Conservation (phyloP, 1,140 invertebrate genomes). For the Scaptomyza pallida region DNA sequence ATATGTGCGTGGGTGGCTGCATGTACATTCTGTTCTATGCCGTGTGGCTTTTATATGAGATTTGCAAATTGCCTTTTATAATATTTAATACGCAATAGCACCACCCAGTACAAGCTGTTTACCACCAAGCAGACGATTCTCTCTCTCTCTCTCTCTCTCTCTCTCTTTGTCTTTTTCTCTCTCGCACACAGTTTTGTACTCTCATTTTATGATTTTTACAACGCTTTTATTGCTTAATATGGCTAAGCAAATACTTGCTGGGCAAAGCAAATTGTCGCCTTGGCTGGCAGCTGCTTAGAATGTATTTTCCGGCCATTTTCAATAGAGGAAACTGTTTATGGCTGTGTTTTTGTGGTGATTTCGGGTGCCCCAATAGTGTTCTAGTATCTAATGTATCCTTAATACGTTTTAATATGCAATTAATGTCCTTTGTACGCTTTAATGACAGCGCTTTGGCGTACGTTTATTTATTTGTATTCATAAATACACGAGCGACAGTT, state of each 20-base stretch:
- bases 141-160: too few species aligned
- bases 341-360: conserved; percentile 9
- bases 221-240: conserved; percentile 73
- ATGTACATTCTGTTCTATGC: conserved; percentile 45
- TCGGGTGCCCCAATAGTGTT: conserved; percentile 31
- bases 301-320: conserved; percentile 28
- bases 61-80: conserved; percentile 76
- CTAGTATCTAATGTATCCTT: conserved; percentile 57
- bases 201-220: conserved; percentile 69
- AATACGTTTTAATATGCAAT: conserved; percentile 68
- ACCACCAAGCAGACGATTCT: too few species aligned
- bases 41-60: conserved; percentile 72
- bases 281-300: conserved; percentile 37
- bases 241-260: conserved; percentile 48
- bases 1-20: conserved; percentile 28
- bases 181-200: conserved; percentile 56
- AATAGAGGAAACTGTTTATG: conserved; percentile 57
- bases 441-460: conserved; percentile 42
- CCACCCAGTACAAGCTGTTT: not conserved
- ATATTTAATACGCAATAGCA: conserved; percentile 63
- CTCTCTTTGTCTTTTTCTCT: too few species aligned
- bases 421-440: conserved; percentile 54
- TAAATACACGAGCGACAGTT: conserved; percentile 43
- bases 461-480: conserved; percentile 59
- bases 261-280: conserved; percentile 61